phyloP scores from a whole-genome alignment of 2,888 invertebrate species.

The Archips crataeganus region DNA sequence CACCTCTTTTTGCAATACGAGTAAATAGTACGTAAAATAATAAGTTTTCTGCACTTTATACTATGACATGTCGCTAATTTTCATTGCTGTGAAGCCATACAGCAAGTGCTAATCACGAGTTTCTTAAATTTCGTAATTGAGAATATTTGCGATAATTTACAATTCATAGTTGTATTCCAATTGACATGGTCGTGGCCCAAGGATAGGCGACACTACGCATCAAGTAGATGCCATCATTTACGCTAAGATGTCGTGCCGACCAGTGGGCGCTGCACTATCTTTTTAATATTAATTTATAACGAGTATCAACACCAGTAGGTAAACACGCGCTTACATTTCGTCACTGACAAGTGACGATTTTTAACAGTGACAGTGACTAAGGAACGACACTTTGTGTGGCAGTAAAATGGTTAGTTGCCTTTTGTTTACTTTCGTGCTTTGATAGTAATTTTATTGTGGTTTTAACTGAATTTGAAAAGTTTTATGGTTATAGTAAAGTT shows the following conservation, averaged over 20 bases:
- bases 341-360: constrained; percentile 14
- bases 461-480: background rate
- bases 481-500: background rate
- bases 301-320: constrained; percentile 29
- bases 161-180: constrained; percentile 60
- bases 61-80: background rate
- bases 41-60: too few relatives aligned
- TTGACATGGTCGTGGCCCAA: constrained; percentile 57
- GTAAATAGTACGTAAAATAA: too few relatives aligned
- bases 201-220: constrained; percentile 53
- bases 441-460: background rate
- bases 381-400: constrained; percentile 32
- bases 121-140: constrained; percentile 26
- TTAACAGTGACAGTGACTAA: constrained; percentile 29
- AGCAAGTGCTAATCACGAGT: constrained; percentile 24
- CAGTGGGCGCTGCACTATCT: constrained; percentile 41
- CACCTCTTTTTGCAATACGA: too few relatives aligned
- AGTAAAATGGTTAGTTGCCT: constrained; percentile 52
- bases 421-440: constrained; percentile 33
- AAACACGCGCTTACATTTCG: constrained; percentile 17
- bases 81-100: background rate
- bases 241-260: constrained; percentile 52
- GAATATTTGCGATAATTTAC: constrained; percentile 36
- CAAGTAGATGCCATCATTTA: constrained; percentile 55
- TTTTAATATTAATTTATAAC: constrained; percentile 32